A percentile compares a stretch with the other conserved stretches of the same genome.
Evolutionary conservation across 37 sponge, comb jelly and placozoan genomes (phyloP).

Genomic region (Halisarca cf. caerulea): DNA sequence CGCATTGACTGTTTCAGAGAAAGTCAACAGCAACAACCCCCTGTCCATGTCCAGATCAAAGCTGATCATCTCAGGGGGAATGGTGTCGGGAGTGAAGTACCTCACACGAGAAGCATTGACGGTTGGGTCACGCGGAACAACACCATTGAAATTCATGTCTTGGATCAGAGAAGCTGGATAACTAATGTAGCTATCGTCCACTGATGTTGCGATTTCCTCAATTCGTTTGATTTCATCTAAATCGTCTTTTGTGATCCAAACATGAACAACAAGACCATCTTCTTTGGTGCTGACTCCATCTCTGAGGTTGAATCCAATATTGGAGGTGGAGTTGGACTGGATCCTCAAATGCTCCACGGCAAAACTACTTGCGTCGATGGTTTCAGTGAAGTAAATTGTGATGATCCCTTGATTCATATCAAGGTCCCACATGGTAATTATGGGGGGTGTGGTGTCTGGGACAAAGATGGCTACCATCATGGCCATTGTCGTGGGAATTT

Average conservation of each 20-base stretch:
- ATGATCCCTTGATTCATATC: conserved; percentile 79
- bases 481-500: conserved; percentile 54
- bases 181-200: conserved; percentile 69
- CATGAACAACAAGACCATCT: conserved; percentile 40
- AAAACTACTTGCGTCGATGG: conserved; percentile 76
- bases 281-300: not conserved
- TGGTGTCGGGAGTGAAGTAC: conserved; percentile 65
- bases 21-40: conserved; percentile 63
- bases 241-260: conserved; percentile 72
- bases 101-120: conserved; percentile 40
- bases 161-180: conserved; percentile 47
- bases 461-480: conserved; percentile 56
- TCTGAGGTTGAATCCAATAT: conserved; percentile 54
- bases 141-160: conserved; percentile 81
- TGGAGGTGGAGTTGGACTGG: conserved; percentile 62
- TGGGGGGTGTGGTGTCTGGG: conserved; percentile 72
- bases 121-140: conserved; percentile 17
- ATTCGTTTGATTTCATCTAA: conserved; percentile 89
- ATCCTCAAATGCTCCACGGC: conserved; percentile 63
- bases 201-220: conserved; percentile 72
- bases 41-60: conserved; percentile 80
- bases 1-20: conserved; percentile 87
- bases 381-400: conserved; percentile 78
- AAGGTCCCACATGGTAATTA: conserved; percentile 68
- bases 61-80: conserved; percentile 63